Base-by-base conservation (phyloP, 2,888 invertebrate species). In the Andrena praecox region DNA sequence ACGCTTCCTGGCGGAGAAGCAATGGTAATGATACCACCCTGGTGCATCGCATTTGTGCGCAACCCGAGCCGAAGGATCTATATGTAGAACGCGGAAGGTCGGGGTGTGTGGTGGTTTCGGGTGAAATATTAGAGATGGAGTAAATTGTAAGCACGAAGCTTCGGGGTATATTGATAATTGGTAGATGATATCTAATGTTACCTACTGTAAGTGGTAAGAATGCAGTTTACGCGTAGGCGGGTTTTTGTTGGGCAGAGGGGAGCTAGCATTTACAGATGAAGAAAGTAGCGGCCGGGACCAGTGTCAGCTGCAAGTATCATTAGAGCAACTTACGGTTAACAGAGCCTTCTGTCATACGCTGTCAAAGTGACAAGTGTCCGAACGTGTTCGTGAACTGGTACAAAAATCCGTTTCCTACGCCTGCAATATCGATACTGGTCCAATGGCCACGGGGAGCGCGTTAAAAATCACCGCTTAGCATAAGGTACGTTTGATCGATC, bases 371-470 rank as follows among this genome's bases (percentile, higher is more conserved):
- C 60, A 77, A 73, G 62, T 33, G 24, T 29, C 16, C 60, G 35
- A 62, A 48, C 79, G 50, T 64, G 66, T 35, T 69, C 35, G 29
- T 29, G 70, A 48, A 79, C 69, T 77, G 77, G 70, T 77, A 66
- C 66, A 52, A 12, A 52, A 12, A 80, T 42, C n/a, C 77, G 70
- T 70, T 59, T 62, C 24, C 48, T 16, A 10, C 3, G 60, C 33
- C 3, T 10, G 8, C 24, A 35, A 24, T 27, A 56, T 29, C 35
- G 62, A 76, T 35, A 56, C 6, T 27, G 10, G 0, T 29, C 6
- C 27, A 27, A n/a, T 59, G 27, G 48, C 20, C 6, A 8, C 33
- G 16, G 6, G 35, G 16, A 16, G 8, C 4, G 20, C 52, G 63
- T 66, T 64, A 70, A 71, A 60, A 67, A 48, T 24, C 8, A 20